Conservation (phyloP, 2,888 invertebrate genomes). For the Luffia ferchaultella region DNA sequence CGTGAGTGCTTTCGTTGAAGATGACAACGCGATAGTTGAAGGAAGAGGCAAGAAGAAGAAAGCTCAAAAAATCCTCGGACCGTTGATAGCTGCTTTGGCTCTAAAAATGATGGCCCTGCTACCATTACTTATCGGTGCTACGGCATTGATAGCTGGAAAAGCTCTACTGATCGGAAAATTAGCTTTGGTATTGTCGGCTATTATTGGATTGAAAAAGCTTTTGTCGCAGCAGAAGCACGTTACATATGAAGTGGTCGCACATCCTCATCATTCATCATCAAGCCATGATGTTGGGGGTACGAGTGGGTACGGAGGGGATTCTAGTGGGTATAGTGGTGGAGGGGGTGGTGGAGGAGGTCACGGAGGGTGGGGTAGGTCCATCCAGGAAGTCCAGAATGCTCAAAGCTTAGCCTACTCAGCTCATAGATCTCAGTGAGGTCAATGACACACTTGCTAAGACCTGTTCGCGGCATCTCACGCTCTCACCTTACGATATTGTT, state of each 20-base stretch:
- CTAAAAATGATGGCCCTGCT: conserved; percentile 82
- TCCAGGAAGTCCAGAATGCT: conserved; percentile 69
- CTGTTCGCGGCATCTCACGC: conserved; percentile 3
- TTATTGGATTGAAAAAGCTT: conserved; percentile 85
- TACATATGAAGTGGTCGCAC: conserved; percentile 87
- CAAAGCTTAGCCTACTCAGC: conserved; percentile 83
- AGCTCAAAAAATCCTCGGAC: conserved; percentile 79
- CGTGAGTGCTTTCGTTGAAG: conserved; percentile 69
- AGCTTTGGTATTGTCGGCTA: conserved; percentile 82
- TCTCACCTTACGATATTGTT: conserved; percentile 14
- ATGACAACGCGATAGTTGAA: conserved; percentile 70
- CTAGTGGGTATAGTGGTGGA: conserved; percentile 70
- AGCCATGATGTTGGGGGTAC: conserved; percentile 63
- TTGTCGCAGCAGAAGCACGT: conserved; percentile 85
- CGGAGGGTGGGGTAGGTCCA: conserved; percentile 77
- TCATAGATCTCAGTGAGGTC: conserved; percentile 68
- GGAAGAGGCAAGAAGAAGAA: conserved; percentile 86
- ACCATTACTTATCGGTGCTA: conserved; percentile 81
- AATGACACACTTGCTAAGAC: neutral
- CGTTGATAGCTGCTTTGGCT: conserved; percentile 76
- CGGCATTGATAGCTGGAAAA: conserved; percentile 86
- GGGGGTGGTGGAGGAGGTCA: conserved; percentile 64
- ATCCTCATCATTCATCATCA: conserved; percentile 80
- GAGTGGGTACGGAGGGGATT: conserved; percentile 49
- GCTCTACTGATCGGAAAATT: conserved; percentile 86